Percentiles rank a stretch among this genome's conserved stretches.
Evolutionary conservation across 1,140 invertebrate species (phyloP).

Genomic region (Zaprionus lachaisei): DNA sequence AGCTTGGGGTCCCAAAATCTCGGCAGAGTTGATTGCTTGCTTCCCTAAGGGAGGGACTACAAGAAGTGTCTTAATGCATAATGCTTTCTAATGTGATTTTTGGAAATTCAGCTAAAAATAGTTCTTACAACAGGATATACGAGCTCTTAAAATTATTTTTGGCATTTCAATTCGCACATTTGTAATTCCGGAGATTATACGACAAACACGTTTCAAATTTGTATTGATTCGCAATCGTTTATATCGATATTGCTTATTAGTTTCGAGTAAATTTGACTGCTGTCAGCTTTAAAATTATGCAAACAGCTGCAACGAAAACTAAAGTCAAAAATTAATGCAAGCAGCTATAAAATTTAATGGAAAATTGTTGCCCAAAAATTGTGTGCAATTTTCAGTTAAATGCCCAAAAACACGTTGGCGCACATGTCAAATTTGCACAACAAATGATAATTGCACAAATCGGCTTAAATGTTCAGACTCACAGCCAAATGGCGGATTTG

Average conservation of each 20-base stretch:
- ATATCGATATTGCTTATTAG: conserved; percentile 21
- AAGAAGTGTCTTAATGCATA: background rate
- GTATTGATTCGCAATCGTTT: conserved; percentile 14
- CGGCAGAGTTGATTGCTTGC: background rate
- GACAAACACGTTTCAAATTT: conserved; percentile 25
- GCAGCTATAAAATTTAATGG: conserved; percentile 8
- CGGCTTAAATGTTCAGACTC: conserved; percentile 74
- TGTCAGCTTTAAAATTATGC: conserved; percentile 34
- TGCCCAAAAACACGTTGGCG: conserved; percentile 37
- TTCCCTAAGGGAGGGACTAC: background rate
- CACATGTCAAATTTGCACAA: conserved; percentile 62
- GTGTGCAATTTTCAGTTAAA: conserved; percentile 31
- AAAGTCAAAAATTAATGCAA: conserved; percentile 48
- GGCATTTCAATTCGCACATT: conserved; percentile 22
- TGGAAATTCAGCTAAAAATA: background rate
- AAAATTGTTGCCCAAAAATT: conserved; percentile 20
- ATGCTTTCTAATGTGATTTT: background rate
- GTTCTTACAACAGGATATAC: background rate
- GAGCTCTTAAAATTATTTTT: background rate
- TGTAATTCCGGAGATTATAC: conserved; percentile 16
- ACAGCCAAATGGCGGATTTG: conserved; percentile 31
- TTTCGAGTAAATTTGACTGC: conserved; percentile 7
- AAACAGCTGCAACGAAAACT: conserved; percentile 35
- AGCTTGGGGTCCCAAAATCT: background rate
- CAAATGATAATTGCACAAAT: conserved; percentile 83